A percentile compares a stretch with the other conserved stretches of the same genome.
phyloP scores from a whole-genome alignment of 2,888 invertebrate species.

The Thalpophila matura region DNA sequence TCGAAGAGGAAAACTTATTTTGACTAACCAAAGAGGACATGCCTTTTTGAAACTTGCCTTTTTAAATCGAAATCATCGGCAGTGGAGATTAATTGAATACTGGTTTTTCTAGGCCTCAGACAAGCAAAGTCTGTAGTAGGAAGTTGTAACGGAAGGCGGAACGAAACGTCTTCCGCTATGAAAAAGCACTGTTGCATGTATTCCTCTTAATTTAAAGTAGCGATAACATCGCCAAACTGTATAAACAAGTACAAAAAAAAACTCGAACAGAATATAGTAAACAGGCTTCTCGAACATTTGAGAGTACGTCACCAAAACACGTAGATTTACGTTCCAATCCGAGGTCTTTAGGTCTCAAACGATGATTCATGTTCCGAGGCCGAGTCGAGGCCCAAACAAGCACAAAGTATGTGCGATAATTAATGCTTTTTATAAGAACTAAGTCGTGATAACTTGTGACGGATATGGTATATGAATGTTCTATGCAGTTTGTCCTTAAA shows the following conservation, averaged over 20 bases:
- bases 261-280: conserved; percentile 8
- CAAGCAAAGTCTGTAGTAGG: background rate
- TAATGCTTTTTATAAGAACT: conserved; percentile 38
- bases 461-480: conserved; percentile 35
- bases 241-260: conserved; percentile 28
- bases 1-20: background rate
- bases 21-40: no score
- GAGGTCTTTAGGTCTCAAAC: conserved; percentile 40
- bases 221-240: conserved; percentile 16
- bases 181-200: conserved; percentile 9
- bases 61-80: background rate
- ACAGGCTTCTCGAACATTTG: conserved; percentile 45
- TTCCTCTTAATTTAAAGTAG: conserved; percentile 18
- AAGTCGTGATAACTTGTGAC: conserved; percentile 27
- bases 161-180: conserved; percentile 9
- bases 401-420: conserved; percentile 30
- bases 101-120: background rate
- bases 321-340: conserved; percentile 40
- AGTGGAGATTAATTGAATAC: background rate
- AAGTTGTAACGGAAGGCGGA: conserved; percentile 15
- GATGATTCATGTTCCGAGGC: conserved; percentile 56
- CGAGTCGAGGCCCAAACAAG: conserved; percentile 31
- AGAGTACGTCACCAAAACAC: conserved; percentile 30
- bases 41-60: background rate
- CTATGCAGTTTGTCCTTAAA: conserved; percentile 35